A percentile compares a stretch with the other conserved stretches of the same genome.
These are phyloP conservation scores for Forbesichthys agassizii DNA, from an alignment of 2,113 vertebrate genomes.

Conservation along the genomic window DNA sequence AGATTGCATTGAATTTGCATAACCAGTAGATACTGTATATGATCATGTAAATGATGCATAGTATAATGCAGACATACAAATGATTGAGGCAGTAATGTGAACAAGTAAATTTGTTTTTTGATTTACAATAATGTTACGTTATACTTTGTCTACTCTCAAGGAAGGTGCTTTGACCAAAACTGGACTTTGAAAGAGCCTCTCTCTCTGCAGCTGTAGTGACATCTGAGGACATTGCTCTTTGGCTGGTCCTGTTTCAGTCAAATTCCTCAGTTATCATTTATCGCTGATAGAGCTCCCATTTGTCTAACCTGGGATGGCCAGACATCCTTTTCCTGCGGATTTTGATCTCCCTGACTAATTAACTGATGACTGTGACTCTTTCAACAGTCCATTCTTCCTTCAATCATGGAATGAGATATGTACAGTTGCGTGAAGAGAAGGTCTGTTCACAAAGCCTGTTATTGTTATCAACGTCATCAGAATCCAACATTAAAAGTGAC, in stretches of 20 bases:
- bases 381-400: conserved; percentile 50
- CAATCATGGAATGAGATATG: conserved; percentile 64
- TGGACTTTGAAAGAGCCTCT: not conserved
- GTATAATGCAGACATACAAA: not conserved
- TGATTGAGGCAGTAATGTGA: not conserved
- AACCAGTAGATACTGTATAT: conserved; percentile 28
- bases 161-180: conserved; percentile 2
- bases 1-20: conserved; percentile 40
- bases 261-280: conserved; percentile 47
- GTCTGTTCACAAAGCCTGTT: conserved; percentile 58
- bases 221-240: conserved; percentile 12
- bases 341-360: conserved; percentile 58
- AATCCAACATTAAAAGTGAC: conserved; percentile 56
- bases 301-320: conserved; percentile 30
- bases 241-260: conserved; percentile 27
- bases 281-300: conserved; percentile 31
- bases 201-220: conserved; percentile 13
- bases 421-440: conserved; percentile 34
- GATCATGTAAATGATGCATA: conserved; percentile 27
- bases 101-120: not conserved
- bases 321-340: conserved; percentile 54
- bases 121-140: not conserved
- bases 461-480: conserved; percentile 60
- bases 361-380: conserved; percentile 40
- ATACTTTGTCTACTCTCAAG: not conserved